phyloP scores from a whole-genome alignment of 2,113 vertebrate genomes.

The Calyptommatus sinebrachiatus region DNA sequence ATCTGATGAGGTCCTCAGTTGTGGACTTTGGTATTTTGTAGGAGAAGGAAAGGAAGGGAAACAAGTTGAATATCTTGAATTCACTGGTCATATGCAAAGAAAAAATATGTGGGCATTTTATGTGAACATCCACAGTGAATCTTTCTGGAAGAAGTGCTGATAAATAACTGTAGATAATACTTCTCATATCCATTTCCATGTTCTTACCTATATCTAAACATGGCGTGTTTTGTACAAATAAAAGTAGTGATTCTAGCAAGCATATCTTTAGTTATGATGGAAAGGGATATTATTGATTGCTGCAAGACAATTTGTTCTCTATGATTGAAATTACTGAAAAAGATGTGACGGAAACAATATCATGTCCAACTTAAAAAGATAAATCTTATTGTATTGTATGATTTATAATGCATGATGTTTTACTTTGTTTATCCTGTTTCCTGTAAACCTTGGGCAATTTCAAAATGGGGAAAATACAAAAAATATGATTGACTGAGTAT shows the following conservation, averaged over 20 bases:
- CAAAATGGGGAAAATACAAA: no score
- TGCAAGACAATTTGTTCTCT: neutral
- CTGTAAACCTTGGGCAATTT: no score
- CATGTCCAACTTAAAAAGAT: neutral
- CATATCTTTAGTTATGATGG: neutral
- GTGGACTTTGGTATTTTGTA: neutral
- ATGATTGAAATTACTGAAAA: neutral
- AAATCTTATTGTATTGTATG: neutral
- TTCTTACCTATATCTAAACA: neutral
- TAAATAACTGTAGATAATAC: neutral
- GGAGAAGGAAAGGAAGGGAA: neutral
- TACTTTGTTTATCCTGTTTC: no score
- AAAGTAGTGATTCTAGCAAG: slow-evolving; percentile 18
- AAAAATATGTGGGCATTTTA: neutral
- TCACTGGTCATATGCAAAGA: neutral
- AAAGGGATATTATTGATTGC: neutral
- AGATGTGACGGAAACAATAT: neutral
- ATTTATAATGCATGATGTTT: no score
- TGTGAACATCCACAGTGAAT: neutral
- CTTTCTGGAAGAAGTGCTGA: neutral
- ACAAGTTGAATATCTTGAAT: neutral
- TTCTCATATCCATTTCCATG: neutral
- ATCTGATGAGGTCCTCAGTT: no score
- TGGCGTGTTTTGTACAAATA: slow-evolving; percentile 32
- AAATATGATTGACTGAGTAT: no score